phyloP scores from a whole-genome alignment of 2,113 vertebrate species.

The Trachemys scripta region DNA sequence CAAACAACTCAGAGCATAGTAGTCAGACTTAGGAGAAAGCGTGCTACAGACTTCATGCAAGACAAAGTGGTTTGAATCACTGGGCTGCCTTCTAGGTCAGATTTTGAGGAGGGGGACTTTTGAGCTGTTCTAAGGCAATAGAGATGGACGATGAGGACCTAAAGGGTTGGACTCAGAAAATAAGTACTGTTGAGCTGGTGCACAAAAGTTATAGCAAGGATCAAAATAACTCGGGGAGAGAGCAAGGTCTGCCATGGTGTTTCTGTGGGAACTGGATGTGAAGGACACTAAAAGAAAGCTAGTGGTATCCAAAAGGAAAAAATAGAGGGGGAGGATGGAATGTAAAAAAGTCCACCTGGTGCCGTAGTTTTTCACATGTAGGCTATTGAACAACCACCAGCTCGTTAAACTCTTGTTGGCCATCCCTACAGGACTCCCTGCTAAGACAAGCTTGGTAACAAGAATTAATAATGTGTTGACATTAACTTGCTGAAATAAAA shows the following conservation, averaged over 20 bases:
- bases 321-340: neutral
- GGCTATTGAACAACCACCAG: neutral
- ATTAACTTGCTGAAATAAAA: slow-evolving; percentile 37
- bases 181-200: neutral
- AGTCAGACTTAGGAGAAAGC: neutral
- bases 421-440: slow-evolving; percentile 10
- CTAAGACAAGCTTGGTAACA: slow-evolving; percentile 3
- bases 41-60: neutral
- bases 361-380: neutral
- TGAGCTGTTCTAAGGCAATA: neutral
- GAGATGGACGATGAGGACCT: neutral
- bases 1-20: neutral
- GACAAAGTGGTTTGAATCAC: neutral
- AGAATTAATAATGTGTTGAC: slow-evolving; percentile 44
- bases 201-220: neutral
- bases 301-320: neutral
- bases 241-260: neutral
- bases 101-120: neutral
- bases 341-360: slow-evolving; percentile 21
- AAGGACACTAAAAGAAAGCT: neutral
- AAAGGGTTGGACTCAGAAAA: neutral
- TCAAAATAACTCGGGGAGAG: neutral
- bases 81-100: neutral
- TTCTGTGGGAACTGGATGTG: neutral
- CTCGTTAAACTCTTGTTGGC: slow-evolving; percentile 11